Evolutionary conservation across 1,140 invertebrate species (phyloP).

Genomic region (Calosoma granatense): DNA sequence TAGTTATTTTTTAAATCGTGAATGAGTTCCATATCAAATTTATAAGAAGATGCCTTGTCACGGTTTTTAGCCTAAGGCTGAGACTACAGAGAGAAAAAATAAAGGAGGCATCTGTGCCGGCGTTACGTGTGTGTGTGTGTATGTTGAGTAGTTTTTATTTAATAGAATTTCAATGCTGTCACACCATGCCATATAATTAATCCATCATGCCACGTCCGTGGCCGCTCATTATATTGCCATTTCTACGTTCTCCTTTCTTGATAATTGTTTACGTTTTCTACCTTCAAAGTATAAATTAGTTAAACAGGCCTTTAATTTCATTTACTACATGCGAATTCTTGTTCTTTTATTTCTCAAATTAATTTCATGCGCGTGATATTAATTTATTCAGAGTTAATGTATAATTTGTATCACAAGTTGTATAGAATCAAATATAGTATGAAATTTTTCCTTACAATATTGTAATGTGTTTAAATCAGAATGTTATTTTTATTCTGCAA

Average conservation of each 20-base stretch:
- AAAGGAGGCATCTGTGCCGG: too few species aligned
- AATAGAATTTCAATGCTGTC: slow-evolving; percentile 19
- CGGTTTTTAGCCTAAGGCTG: background rate
- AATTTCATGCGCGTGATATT: background rate
- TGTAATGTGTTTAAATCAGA: too few species aligned
- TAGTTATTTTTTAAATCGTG: too few species aligned
- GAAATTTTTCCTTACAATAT: too few species aligned
- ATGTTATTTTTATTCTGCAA: too few species aligned
- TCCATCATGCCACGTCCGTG: slow-evolving; percentile 17
- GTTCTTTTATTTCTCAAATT: background rate
- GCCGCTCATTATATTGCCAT: slow-evolving; percentile 18
- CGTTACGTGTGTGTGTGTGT: background rate
- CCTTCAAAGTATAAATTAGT: background rate
- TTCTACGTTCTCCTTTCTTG: slow-evolving; percentile 14
- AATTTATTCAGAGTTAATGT: background rate
- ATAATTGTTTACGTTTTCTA: slow-evolving; percentile 10
- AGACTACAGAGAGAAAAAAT: background rate
- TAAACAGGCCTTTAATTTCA: background rate
- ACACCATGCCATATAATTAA: slow-evolving; percentile 17
- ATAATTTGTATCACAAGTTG: background rate
- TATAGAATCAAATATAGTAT: too few species aligned
- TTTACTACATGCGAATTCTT: background rate
- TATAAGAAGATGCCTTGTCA: background rate
- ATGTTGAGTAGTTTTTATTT: slow-evolving; percentile 10
- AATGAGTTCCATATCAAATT: too few species aligned